Base-by-base conservation (phyloP, 2,888 invertebrate genomes). In the Automeris io region DNA sequence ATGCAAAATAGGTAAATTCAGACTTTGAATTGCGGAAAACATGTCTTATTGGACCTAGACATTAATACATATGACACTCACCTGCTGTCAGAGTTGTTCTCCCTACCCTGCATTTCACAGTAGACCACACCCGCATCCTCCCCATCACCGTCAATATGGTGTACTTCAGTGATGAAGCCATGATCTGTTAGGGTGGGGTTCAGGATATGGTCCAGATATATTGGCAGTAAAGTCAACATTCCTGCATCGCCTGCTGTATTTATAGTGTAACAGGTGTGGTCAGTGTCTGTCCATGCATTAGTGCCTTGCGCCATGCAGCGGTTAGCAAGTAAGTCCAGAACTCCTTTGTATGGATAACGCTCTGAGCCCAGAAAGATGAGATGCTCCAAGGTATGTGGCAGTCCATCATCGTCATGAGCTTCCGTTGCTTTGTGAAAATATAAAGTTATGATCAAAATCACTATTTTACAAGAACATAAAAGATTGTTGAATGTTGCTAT, bases 41-140 rank as follows among this genome's bases (percentile, higher is more conserved):
- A n/a, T 9, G n/a, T 18, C 8, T 5, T 22, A 2, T 8, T 11
- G 23, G 6, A 5, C 25, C 4, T 31, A 39, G 8, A n/a, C 22
- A 38, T n/a, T 32, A 18, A 12, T n/a, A 18, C 1, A 16, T 23
- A 25, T 29, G 9, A 6, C 40, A 42, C 53, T 50, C 37, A 86
- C 87, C 83, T 82, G 41, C 91, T 90, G 62, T 94, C 93, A 3
- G 93, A 93, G n/a, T 88, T 89, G 70, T 95, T 95, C 70, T 96
- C 96, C 19, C 90, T 70, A 0, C 93, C 95, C 75, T 96, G 96
- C 94, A 97, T 96, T 85, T 98, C 97, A 72, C 95, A 95, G 70
- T 97, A 97, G n/a, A 97, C 96, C 8, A 97, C 95, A 11, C 98
- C 98, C 7, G 93, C 95, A 86, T 98, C 93, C 49, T 94, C 92